phyloP scores from a whole-genome alignment of 2,113 vertebrate species.

The Vulpes ferrilata region DNA sequence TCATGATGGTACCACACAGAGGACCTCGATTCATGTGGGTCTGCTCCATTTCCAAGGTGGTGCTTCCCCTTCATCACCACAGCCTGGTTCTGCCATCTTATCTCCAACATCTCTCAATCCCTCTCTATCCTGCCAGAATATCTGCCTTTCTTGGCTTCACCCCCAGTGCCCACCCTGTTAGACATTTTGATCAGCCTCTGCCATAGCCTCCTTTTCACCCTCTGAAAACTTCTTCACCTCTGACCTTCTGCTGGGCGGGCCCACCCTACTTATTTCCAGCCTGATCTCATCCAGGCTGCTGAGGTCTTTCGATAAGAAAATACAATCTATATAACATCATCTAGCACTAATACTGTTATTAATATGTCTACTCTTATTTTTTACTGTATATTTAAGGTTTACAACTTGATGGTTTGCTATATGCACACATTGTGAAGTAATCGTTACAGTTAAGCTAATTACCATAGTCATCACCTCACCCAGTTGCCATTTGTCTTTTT shows the following conservation, averaged over 20 bases:
- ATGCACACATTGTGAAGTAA: background rate
- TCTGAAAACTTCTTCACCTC: background rate
- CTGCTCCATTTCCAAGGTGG: background rate
- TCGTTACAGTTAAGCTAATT: background rate
- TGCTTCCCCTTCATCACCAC: background rate
- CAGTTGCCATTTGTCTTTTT: background rate
- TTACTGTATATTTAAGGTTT: background rate
- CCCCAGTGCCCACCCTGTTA: background rate
- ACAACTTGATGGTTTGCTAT: background rate
- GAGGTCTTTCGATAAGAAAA: background rate
- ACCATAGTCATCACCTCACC: background rate
- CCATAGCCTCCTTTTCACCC: background rate
- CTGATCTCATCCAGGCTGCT: background rate
- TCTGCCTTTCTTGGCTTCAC: background rate
- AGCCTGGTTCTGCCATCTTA: background rate
- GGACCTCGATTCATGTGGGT: background rate
- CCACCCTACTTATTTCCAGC: background rate
- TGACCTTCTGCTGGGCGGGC: background rate
- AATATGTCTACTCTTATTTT: background rate
- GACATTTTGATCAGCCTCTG: background rate
- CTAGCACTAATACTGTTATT: background rate
- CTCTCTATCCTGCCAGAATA: too few species aligned
- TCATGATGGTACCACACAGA: background rate
- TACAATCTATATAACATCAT: background rate
- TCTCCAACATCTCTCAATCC: background rate